These are phyloP conservation scores for Heliothis peltigera DNA, from an alignment of 2,888 invertebrate genomes.

Conservation along the genomic window DNA sequence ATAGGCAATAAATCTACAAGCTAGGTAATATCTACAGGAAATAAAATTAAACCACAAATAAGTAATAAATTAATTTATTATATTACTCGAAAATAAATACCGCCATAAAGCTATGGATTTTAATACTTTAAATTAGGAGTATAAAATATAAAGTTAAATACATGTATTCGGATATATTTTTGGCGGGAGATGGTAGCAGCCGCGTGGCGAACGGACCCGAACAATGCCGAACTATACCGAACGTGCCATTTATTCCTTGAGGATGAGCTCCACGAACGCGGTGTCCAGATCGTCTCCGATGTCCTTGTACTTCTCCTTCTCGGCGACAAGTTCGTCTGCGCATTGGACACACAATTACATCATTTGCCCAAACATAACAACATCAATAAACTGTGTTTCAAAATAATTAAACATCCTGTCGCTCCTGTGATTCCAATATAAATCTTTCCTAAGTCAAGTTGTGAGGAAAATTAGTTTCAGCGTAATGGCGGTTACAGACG, in stretches of 20 bases:
- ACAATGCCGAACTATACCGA: conserved; percentile 48
- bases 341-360: conserved; percentile 65
- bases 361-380: conserved; percentile 38
- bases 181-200: conserved; percentile 75
- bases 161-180: conserved; percentile 80
- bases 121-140: conserved; percentile 87
- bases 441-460: conserved; percentile 80
- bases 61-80: conserved; percentile 86
- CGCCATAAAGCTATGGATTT: conserved; percentile 86
- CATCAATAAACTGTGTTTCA: conserved; percentile 18
- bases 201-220: conserved; percentile 52
- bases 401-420: conserved; percentile 31
- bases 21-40: conserved; percentile 31
- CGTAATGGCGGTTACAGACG: conserved; percentile 67
- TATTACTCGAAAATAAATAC: conserved; percentile 88
- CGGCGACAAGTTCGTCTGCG: conserved; percentile 97
- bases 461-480: conserved; percentile 72
- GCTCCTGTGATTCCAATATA: conserved; percentile 30
- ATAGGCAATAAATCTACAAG: conserved; percentile 7
- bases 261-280: conserved; percentile 98
- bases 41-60: conserved; percentile 72
- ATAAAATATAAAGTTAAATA: conserved; percentile 86
- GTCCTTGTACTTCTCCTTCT: conserved; percentile 99
- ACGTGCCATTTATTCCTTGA: conserved; percentile 90
- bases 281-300: conserved; percentile 99